Base-by-base conservation (phyloP, 1,140 invertebrate species). In the Agrilus planipennis region DNA sequence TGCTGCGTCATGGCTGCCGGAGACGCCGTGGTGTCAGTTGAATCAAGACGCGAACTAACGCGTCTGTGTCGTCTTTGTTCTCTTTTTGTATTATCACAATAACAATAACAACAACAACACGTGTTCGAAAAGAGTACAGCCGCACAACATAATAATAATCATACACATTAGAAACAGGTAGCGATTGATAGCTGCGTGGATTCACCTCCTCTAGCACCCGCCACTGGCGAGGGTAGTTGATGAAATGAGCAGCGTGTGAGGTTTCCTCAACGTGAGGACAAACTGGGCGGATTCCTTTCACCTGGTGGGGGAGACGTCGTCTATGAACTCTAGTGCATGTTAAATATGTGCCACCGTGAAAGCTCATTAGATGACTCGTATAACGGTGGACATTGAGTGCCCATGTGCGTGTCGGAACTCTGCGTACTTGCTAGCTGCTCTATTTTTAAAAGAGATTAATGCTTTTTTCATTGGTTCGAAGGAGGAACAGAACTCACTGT, bases 401-500 rank as follows among this genome's bases (percentile, higher is more conserved):
- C 44, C 31, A 30, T 41, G 45, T 56, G 53, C 49, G 55, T 54
- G 50, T 54, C 46, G 47, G 31, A 42, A 46, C 38, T 52, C 51
- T 60, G 55, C 55, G 50, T 58, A 49, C 49, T 48, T 52, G 47
- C 49, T 50, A 47, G 52, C 48, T 54, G 51, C 52, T 60, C 55
- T 60, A 59, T 62, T 61, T 62, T 62, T 62, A 55, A 61, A 56
- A 56, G 54, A 61, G 57, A 57, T 61, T 62, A 57, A 62, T 61
- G 60, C 55, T 55, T 62, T 62, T 62, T 62, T 60, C 57, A 62
- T 62, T 62, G 60, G 60, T 51, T 43, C 54, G 50, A 57, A 55
- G 60, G 57, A 58, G 60, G 58, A 42, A 34, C 55, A 47, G 31
- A 29, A 34, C 32, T 41, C 41, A 29, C 19, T 39, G 40, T 15